Conservation (phyloP, 2,113 vertebrate genomes). For the Nothobranchius furzeri region DNA sequence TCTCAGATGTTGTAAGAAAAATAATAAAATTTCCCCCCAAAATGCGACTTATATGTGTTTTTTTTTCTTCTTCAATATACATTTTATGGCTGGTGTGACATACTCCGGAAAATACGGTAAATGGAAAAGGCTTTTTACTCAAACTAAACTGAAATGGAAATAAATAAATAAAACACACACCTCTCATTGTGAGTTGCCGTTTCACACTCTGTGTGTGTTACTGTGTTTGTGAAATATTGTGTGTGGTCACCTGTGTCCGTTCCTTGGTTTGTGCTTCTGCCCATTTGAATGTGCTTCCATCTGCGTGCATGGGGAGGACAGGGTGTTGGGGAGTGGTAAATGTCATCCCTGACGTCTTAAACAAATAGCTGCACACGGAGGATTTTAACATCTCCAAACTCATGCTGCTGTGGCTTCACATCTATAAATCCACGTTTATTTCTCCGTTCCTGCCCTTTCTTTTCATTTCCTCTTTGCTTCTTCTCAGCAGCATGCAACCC, state of each 20-base stretch:
- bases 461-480: not conserved
- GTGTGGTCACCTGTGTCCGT: slow-evolving; percentile 25
- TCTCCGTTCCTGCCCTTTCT: not conserved
- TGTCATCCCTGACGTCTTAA: slow-evolving; percentile 65
- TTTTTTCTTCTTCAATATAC: too few relatives aligned
- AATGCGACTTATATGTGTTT: too few relatives aligned
- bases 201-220: not conserved
- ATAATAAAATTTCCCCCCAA: too few relatives aligned
- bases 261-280: slow-evolving; percentile 5
- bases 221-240: not conserved
- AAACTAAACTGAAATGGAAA: too few relatives aligned
- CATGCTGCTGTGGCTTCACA: too few relatives aligned
- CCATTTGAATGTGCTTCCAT: slow-evolving; percentile 21
- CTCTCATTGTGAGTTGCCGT: not conserved
- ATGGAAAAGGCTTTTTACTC: too few relatives aligned
- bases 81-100: too few relatives aligned
- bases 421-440: slow-evolving; percentile 1
- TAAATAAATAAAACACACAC: too few relatives aligned
- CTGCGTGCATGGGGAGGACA: slow-evolving; percentile 8
- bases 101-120: too few relatives aligned
- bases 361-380: slow-evolving; percentile 51
- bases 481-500: not conserved
- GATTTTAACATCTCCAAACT: slow-evolving; percentile 28
- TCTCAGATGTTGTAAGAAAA: too few relatives aligned
- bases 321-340: slow-evolving; percentile 43